Evolutionary conservation across 2,797 vertebrate genomes (phyloP).

Genomic region (Odontamblyopus rebecca): DNA sequence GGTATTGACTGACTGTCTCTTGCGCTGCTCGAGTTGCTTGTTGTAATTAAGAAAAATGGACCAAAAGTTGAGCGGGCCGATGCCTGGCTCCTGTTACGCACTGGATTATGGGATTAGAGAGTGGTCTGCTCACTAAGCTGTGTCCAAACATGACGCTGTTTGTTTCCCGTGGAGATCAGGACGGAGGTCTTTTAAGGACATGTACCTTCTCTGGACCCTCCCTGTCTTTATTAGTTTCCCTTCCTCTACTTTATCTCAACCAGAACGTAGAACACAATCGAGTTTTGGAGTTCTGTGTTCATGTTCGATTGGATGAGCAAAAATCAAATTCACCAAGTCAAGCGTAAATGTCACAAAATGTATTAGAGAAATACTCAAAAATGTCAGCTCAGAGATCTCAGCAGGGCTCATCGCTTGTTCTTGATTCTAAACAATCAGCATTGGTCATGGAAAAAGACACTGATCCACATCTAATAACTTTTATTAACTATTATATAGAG

Average conservation of each 20-base stretch:
- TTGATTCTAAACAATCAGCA: no score
- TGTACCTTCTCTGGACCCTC: not conserved
- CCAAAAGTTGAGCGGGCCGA: not conserved
- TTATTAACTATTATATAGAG: no score
- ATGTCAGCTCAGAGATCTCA: no score
- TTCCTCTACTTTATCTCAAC: not conserved
- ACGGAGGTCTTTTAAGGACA: not conserved
- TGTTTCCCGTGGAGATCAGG: not conserved
- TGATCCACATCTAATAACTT: no score
- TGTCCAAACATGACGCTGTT: not conserved
- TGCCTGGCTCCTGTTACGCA: not conserved
- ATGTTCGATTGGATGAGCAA: no score
- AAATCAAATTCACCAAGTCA: no score
- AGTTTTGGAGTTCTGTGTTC: no score
- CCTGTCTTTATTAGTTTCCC: not conserved
- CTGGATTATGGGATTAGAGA: constrained; percentile 16
- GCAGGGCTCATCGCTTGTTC: no score
- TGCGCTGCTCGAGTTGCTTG: constrained; percentile 6
- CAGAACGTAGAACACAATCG: no score
- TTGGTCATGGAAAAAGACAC: no score
- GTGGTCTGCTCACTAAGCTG: not conserved
- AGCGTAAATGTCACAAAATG: no score
- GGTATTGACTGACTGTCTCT: not conserved
- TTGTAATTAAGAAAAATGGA: constrained; percentile 9
- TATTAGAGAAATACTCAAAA: no score